phyloP scores from a whole-genome alignment of 1,140 invertebrate genomes.

The Drosophila guanche region DNA sequence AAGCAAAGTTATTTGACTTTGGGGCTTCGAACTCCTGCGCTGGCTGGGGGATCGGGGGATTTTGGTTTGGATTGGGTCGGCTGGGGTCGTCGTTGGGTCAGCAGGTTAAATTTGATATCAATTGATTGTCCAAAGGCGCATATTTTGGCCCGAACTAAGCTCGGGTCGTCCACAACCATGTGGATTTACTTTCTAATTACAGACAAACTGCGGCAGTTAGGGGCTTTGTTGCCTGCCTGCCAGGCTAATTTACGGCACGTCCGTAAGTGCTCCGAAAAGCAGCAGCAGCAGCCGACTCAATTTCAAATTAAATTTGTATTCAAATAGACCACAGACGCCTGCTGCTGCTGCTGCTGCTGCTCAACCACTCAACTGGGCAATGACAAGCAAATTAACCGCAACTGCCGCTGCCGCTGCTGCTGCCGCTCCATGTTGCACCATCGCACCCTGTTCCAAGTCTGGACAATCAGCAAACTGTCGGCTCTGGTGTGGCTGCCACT shows the following conservation, averaged over 20 bases:
- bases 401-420: slow-evolving; percentile 53
- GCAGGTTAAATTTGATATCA: slow-evolving; percentile 75
- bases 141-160: slow-evolving; percentile 40
- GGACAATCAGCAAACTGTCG: slow-evolving; percentile 67
- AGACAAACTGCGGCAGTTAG: slow-evolving; percentile 39
- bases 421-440: slow-evolving; percentile 65
- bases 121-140: slow-evolving; percentile 65
- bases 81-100: slow-evolving; percentile 48
- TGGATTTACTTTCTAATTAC: slow-evolving; percentile 73
- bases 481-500: slow-evolving; percentile 24
- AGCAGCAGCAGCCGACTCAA: slow-evolving; percentile 63
- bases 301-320: slow-evolving; percentile 82
- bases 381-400: slow-evolving; percentile 82
- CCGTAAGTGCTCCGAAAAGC: slow-evolving; percentile 65
- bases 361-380: slow-evolving; percentile 74
- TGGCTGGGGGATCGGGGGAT: background rate
- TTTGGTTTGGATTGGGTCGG: slow-evolving; percentile 20
- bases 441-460: slow-evolving; percentile 29
- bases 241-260: slow-evolving; percentile 74
- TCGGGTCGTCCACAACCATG: slow-evolving; percentile 48
- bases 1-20: slow-evolving; percentile 76
- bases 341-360: slow-evolving; percentile 37
- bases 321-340: slow-evolving; percentile 61
- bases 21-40: slow-evolving; percentile 36
- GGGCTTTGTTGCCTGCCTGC: slow-evolving; percentile 11